Base-by-base conservation (phyloP, 2,888 invertebrate species). In the Volucella zonaria region DNA sequence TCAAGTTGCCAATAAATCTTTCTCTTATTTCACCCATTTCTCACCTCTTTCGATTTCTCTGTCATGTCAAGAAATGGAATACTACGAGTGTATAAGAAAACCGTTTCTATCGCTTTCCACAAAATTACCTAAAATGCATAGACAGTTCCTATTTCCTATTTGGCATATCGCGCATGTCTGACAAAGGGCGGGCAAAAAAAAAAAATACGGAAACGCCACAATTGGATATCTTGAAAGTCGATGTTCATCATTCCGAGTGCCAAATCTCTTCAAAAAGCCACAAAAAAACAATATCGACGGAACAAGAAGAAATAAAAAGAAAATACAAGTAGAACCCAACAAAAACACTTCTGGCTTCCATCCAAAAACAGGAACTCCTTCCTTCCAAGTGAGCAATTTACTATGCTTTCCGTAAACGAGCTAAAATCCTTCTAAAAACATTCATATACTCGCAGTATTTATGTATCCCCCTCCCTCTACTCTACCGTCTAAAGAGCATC, bases 1-100 rank as follows among this genome's bases (percentile, higher is more conserved):
- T 79, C 71, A 79, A 71, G 73, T 76, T 76, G 76, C 67, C 76
- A 79, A 79, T 79, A 79, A 79, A 79, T 79, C 78, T 73, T 70
- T 61, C 43, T 31, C 61, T 40, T n/a, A 31, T 43, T 45, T 59
- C 31, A 31, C 31, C 52, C 66, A 61, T 70, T 70, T 70, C 64
- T 71, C 66, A 71, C 58, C 71, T 66, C 52, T 2, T 54, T 68
- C 61, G 56, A 49, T 42, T 42, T 54, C 40, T 31, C 23, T 40
- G 56, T 47, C 59, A 62, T 62, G 56, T 38, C 42, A 52, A 56
- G 52, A 9, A n/a, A 43, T 49, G 18, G 54, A 52, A 45, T 38
- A 23, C 38, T 11, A n/a, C n/a, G n/a, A n/a, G n/a, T n/a, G n/a
- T n/a, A 18, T 14, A 40, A 43, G 9, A 43, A 14, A 51, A 31